Evolutionary conservation across 1,140 invertebrate genomes (phyloP), one percentile per base, ranked within the genome.

Genomic region (Rhopalosiphum padi): DNA sequence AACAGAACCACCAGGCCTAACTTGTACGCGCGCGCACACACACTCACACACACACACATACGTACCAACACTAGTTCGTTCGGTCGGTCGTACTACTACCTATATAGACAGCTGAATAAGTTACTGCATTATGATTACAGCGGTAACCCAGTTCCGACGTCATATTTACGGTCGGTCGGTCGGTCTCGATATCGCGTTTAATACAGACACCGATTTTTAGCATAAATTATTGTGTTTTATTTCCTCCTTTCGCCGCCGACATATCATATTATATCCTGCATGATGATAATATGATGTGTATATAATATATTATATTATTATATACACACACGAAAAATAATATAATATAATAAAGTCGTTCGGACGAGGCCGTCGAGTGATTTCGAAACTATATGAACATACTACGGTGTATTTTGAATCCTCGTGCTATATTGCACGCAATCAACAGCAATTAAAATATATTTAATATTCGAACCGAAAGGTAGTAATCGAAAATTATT

Each of bases 401-500:
- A 35, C 15, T 35, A 15, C 77, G 77, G 11, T 77, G 60, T 68
- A n/a, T 77, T n/a, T 77, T 83, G 23, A 41, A 88, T 51, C 30
- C 8, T 51, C 18, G 48, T 35, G 35, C 30, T 25, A 30, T 46
- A 87, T 87, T n/a, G 46, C n/a, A 22, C 86, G 46, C 43, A 51
- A 88, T 51, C 86, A 22, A 51, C 86, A 21, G n/a, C n/a, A 88
- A 88, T 51, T 51, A 51, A 18, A 51, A 88, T 48, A 51, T 87
- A 68, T 51, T 51, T 51, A 3, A 51, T 51, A 35, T 88, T 9
- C 30, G 8, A 43, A 0, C n/a, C 21, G n/a, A 88, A n/a, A 51
- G 43, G 86, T 25, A 23, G 46, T 88, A 88, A 88, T 88, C 86
- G 86, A 88, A 88, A 51, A 88, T 51, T 25, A 35, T 51, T 51